Evolutionary conservation across 2,888 invertebrate species (phyloP).

Genomic region (Cotesia congregata): DNA sequence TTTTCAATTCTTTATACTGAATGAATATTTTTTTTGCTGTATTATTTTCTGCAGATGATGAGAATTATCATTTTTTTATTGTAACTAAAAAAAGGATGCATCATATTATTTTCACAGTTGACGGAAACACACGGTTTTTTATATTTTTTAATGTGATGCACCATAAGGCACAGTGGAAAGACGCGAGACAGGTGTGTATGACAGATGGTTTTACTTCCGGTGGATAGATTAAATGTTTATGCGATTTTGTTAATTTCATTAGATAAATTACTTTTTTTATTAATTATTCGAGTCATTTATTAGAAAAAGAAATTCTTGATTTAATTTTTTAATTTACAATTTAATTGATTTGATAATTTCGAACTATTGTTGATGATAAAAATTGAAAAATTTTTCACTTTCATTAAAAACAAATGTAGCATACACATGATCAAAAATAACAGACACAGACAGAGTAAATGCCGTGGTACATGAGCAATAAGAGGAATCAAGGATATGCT

Average conservation of each 20-base stretch:
- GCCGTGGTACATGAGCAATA: constrained; percentile 21
- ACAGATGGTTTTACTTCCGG: constrained; percentile 64
- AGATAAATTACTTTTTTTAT: constrained; percentile 39
- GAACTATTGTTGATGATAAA: background rate
- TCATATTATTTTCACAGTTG: constrained; percentile 1
- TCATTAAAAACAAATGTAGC: background rate
- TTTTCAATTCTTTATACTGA: background rate
- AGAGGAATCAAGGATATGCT: background rate
- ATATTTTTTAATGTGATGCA: constrained; percentile 47
- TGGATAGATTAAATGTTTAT: constrained; percentile 56
- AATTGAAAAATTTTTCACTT: constrained; percentile 29
- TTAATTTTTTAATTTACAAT: background rate
- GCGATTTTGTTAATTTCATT: constrained; percentile 56
- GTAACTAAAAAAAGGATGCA: background rate
- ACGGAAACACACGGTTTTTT: constrained; percentile 22
- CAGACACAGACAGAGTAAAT: constrained; percentile 3
- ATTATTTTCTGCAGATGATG: background rate
- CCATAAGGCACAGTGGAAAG: constrained; percentile 50
- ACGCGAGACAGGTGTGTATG: constrained; percentile 57
- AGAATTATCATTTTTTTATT: background rate
- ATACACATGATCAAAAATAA: no score
- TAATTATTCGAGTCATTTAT: constrained; percentile 40
- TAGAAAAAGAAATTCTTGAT: constrained; percentile 30
- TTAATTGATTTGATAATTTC: background rate
- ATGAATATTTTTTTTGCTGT: background rate